A percentile compares a stretch with the other conserved stretches of the same genome.
Evolutionary conservation across 2,797 vertebrate genomes (phyloP).

Genomic region (Alfaro cultratus): DNA sequence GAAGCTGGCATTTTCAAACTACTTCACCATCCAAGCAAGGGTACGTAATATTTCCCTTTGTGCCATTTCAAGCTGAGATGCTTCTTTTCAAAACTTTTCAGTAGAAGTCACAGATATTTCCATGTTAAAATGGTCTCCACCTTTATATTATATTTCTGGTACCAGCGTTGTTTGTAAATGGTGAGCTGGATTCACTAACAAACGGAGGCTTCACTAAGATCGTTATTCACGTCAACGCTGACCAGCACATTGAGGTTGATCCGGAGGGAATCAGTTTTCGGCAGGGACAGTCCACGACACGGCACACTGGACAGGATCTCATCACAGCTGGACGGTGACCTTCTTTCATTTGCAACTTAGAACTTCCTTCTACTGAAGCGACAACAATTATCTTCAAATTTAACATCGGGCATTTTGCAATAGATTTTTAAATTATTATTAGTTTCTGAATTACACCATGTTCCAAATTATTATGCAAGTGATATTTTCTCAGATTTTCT

Average conservation of each 20-base stretch:
- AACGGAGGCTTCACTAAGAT: conserved; percentile 67
- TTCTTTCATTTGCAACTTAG: neutral
- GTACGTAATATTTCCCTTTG: conserved; percentile 51
- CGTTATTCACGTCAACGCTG: conserved; percentile 38
- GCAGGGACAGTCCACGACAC: conserved; percentile 7
- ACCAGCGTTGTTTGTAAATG: conserved; percentile 71
- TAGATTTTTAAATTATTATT: neutral
- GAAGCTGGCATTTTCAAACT: conserved; percentile 54
- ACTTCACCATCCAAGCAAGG: conserved; percentile 57
- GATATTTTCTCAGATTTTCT: too few relatives aligned
- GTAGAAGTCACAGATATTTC: neutral
- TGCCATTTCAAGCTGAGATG: neutral
- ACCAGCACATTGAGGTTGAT: conserved; percentile 50
- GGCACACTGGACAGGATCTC: neutral
- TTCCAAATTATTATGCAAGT: too few relatives aligned
- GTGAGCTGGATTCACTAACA: conserved; percentile 43
- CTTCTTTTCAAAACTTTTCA: neutral
- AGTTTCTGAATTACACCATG: neutral
- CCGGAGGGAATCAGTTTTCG: conserved; percentile 20
- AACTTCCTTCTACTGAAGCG: neutral
- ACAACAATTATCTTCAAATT: neutral
- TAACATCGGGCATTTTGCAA: neutral
- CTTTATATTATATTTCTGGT: conserved; percentile 14
- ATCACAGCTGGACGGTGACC: conserved; percentile 59
- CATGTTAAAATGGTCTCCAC: neutral